Conservation (phyloP, 2,797 vertebrate genomes). For the Sebastes aleutianus region DNA sequence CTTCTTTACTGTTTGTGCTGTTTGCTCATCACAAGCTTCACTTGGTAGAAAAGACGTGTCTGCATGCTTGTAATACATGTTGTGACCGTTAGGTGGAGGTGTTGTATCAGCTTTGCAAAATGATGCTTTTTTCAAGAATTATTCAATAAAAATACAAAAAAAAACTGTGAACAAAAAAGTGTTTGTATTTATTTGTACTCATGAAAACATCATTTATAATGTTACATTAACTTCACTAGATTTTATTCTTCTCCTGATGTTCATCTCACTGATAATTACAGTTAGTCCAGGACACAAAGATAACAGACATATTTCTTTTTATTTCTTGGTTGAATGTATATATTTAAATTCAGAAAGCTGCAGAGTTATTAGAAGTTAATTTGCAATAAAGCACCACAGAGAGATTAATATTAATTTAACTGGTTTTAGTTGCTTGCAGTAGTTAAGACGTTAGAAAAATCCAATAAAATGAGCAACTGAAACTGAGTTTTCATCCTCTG, state of each 20-base stretch:
- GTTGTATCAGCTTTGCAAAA: slow-evolving; percentile 2
- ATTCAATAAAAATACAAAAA: neutral
- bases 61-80: slow-evolving; percentile 1
- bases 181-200: neutral
- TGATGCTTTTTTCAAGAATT: neutral
- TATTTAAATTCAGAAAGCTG: neutral
- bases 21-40: slow-evolving; percentile 11
- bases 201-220: too few species aligned
- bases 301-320: neutral
- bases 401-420: fast-evolving
- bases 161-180: neutral
- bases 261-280: too few species aligned
- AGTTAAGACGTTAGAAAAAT: neutral
- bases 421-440: too few species aligned
- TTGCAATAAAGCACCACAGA: fast-evolving
- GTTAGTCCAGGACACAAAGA: too few species aligned
- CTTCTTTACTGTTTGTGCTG: slow-evolving; percentile 16
- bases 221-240: neutral
- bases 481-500: neutral
- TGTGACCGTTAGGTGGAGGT: neutral
- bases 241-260: too few species aligned
- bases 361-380: neutral
- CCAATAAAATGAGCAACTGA: neutral
- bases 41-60: neutral
- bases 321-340: fast-evolving